phyloP scores from a whole-genome alignment of 1,140 invertebrate species.

The Ceratina australensis region DNA sequence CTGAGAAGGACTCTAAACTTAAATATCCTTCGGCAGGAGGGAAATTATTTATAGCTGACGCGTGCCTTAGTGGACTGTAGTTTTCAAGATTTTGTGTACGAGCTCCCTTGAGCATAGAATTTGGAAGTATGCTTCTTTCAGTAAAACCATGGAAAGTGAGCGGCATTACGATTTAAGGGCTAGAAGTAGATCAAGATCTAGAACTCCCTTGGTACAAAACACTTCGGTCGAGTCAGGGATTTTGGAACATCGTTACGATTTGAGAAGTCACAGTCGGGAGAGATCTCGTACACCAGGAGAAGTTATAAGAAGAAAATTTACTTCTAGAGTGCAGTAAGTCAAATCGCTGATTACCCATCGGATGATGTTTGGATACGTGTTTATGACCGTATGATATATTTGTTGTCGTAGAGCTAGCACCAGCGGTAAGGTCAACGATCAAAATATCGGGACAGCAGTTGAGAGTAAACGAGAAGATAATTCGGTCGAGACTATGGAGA shows the following conservation, averaged over 20 bases:
- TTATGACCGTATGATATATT: no score
- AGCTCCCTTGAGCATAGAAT: not conserved
- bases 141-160: conserved; percentile 72
- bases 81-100: not conserved
- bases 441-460: conserved; percentile 66
- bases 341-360: no score
- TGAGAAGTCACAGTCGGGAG: conserved; percentile 71
- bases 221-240: conserved; percentile 59
- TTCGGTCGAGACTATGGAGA: conserved; percentile 31
- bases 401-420: conserved; percentile 53
- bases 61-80: not conserved
- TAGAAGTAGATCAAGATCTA: conserved; percentile 75
- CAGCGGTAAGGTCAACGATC: conserved; percentile 59
- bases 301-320: conserved; percentile 65
- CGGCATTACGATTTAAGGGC: conserved; percentile 74
- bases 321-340: conserved; percentile 66
- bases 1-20: conserved; percentile 22
- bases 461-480: conserved; percentile 53
- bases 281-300: conserved; percentile 74
- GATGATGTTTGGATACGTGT: no score
- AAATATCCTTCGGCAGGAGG: conserved; percentile 39
- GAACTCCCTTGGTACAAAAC: conserved; percentile 70
- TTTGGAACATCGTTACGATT: conserved; percentile 71
- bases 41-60: conserved; percentile 52
- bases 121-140: not conserved